A percentile compares a stretch with the other conserved stretches of the same genome.
Conservation (phyloP, 2,113 vertebrate species). For the Paralichthys olivaceus region DNA sequence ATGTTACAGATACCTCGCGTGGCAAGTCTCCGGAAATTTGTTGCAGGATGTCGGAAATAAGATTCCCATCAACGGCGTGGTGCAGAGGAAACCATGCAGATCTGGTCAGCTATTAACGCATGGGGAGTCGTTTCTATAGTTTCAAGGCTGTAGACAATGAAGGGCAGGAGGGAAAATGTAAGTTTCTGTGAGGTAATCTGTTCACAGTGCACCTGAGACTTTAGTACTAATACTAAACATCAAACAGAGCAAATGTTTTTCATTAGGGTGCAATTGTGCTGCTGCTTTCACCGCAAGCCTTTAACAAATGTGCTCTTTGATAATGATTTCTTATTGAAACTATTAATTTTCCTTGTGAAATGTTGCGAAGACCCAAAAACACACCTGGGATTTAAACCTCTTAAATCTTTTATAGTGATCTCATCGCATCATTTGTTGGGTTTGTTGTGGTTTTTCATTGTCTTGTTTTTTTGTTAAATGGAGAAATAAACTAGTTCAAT, state of each 20-base stretch:
- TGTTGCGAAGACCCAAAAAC: constrained; percentile 13
- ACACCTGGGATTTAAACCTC: constrained; percentile 21
- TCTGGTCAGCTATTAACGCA: constrained; percentile 47
- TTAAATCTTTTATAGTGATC: constrained; percentile 17
- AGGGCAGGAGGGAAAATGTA: constrained; percentile 29
- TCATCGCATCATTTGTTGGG: not conserved
- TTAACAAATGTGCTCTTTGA: constrained; percentile 51
- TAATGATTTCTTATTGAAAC: constrained; percentile 53
- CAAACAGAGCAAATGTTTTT: constrained; percentile 55
- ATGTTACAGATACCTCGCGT: constrained; percentile 78
- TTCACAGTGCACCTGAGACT: constrained; percentile 48
- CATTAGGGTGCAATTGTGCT: constrained; percentile 46
- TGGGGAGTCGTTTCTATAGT: constrained; percentile 32
- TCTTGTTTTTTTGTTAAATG: not conserved
- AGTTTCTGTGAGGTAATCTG: constrained; percentile 34
- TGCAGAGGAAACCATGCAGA: constrained; percentile 57
- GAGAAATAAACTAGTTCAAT: not conserved
- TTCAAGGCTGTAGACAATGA: constrained; percentile 35
- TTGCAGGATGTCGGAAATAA: constrained; percentile 73
- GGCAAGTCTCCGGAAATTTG: constrained; percentile 71
- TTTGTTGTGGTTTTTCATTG: constrained; percentile 1
- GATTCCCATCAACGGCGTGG: constrained; percentile 59
- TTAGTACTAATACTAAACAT: constrained; percentile 47
- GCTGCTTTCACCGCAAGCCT: constrained; percentile 32
- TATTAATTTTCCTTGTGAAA: constrained; percentile 31